Evolutionary conservation across 2,113 vertebrate species (phyloP).

Genomic region (Regulus satrapa): DNA sequence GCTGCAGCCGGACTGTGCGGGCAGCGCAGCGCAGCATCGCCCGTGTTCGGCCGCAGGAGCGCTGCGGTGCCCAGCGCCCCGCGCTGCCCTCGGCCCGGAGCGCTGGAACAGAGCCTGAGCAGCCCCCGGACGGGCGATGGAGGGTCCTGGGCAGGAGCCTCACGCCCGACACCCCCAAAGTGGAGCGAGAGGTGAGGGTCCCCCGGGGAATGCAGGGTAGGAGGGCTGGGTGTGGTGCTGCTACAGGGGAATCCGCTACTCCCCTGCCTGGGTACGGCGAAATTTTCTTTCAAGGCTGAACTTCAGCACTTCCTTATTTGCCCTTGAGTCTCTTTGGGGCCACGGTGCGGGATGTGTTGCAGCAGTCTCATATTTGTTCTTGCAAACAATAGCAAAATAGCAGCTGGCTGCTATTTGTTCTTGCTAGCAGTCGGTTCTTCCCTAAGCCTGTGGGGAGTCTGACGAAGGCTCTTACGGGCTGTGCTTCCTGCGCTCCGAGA

Average conservation of each 20-base stretch:
- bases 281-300: neutral
- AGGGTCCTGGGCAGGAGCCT: neutral
- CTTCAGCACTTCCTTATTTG: neutral
- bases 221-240: neutral
- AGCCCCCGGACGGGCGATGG: neutral
- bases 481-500: neutral
- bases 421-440: neutral
- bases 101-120: neutral
- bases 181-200: conserved; percentile 50
- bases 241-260: neutral
- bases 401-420: too few species aligned
- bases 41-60: neutral
- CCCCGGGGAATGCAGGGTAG: neutral
- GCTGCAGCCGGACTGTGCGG: neutral
- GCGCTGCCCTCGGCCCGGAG: neutral
- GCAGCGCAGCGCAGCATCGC: neutral
- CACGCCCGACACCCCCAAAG: neutral
- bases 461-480: rapidly evolving
- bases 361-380: neutral
- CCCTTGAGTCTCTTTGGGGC: neutral
- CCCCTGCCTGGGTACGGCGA: too few species aligned
- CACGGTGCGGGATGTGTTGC: too few species aligned
- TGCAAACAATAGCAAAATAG: too few species aligned
- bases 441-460: rapidly evolving
- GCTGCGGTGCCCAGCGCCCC: neutral